Evolutionary conservation across 2,888 invertebrate species (phyloP).

Genomic region (Erebia palarica): DNA sequence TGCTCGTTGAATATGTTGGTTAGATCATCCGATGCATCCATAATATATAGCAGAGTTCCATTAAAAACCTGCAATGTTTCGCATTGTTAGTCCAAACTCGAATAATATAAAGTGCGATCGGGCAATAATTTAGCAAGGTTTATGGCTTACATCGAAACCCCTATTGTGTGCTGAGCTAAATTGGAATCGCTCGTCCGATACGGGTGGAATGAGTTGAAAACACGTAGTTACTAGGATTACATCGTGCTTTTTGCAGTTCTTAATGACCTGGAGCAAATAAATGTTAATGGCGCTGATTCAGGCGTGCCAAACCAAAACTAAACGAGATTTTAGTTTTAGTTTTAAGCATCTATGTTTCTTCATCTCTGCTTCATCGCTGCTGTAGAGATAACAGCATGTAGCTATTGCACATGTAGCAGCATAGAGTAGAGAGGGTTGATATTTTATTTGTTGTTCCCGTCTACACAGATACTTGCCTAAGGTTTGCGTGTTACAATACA

Average conservation of each 20-base stretch:
- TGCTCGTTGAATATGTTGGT: slow-evolving; percentile 25
- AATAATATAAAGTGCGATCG: slow-evolving; percentile 39
- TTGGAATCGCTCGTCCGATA: slow-evolving; percentile 40
- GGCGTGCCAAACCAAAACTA: slow-evolving; percentile 3
- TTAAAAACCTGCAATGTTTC: slow-evolving; percentile 34
- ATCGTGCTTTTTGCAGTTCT: slow-evolving; percentile 13
- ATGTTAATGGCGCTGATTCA: slow-evolving; percentile 5
- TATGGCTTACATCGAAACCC: slow-evolving; percentile 40
- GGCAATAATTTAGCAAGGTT: slow-evolving; percentile 43
- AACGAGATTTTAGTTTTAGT: not conserved
- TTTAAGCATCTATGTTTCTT: not conserved
- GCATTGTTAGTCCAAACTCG: slow-evolving; percentile 40
- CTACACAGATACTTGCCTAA: too few species aligned
- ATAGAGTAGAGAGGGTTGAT: too few species aligned
- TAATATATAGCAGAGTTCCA: slow-evolving; percentile 23
- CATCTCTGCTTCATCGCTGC: not conserved
- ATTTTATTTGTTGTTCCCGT: too few species aligned
- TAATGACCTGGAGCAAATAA: slow-evolving; percentile 13
- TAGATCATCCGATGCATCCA: slow-evolving; percentile 21
- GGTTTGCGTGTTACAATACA: too few species aligned
- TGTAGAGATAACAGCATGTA: too few species aligned
- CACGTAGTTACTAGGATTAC: slow-evolving; percentile 23
- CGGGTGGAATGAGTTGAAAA: slow-evolving; percentile 41
- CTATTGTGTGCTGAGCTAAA: slow-evolving; percentile 42
- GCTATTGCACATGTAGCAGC: too few species aligned